phyloP scores from a whole-genome alignment of 1,140 invertebrate genomes.

The Drosophila pallidifrons region DNA sequence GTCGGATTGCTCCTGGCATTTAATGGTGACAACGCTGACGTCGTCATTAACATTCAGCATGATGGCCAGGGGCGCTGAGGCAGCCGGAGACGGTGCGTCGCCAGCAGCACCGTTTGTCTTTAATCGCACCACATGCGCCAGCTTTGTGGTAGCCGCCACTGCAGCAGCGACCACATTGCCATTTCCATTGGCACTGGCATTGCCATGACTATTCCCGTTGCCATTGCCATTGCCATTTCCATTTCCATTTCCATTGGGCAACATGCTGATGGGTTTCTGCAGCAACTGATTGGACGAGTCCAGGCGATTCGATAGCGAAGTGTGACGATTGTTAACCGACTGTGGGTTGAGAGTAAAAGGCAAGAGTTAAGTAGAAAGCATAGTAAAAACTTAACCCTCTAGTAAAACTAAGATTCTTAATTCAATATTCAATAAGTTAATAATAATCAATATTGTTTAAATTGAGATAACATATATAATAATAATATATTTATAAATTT shows the following conservation, averaged over 20 bases:
- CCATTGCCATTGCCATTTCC: conserved; percentile 50
- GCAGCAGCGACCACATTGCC: conserved; percentile 67
- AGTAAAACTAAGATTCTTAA: not conserved
- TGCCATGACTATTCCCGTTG: conserved; percentile 43
- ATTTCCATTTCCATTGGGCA: conserved; percentile 60
- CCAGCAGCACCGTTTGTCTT: conserved; percentile 57
- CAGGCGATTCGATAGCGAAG: conserved; percentile 74
- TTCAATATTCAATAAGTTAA: too few species aligned
- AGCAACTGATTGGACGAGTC: conserved; percentile 79
- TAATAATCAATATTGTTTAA: too few species aligned
- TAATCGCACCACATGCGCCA: conserved; percentile 65
- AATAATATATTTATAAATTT: too few species aligned
- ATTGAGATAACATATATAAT: too few species aligned
- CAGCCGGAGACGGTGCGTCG: conserved; percentile 24
- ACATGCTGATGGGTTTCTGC: conserved; percentile 60
- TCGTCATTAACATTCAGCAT: conserved; percentile 45
- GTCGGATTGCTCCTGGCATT: conserved; percentile 43
- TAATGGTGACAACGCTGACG: conserved; percentile 62
- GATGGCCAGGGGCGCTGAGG: conserved; percentile 37
- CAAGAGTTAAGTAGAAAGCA: conserved; percentile 3
- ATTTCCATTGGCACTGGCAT: conserved; percentile 61
- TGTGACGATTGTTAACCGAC: conserved; percentile 82
- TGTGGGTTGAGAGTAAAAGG: conserved; percentile 23
- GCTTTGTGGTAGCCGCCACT: conserved; percentile 63
- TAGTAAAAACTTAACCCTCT: not conserved